Evolutionary conservation across 2,797 vertebrate genomes (phyloP), one percentile per base, ranked within the genome.

Genomic region (Neomorphus geoffroyi): DNA sequence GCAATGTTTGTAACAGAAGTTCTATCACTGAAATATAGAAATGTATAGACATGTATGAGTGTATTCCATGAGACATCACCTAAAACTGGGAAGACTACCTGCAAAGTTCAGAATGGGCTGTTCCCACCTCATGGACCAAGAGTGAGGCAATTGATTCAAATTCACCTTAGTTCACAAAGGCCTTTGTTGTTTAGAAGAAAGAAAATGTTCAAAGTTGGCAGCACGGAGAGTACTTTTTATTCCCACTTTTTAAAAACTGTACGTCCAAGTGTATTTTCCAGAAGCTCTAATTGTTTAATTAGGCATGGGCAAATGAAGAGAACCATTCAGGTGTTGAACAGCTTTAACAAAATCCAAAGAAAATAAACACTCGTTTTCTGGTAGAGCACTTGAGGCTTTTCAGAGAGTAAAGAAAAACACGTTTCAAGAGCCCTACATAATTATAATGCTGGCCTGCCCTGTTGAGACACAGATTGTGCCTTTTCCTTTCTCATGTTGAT

Each of bases 241-340:
- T 39, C 27, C 65, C 18, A 39, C 7, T 74, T 86, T 65, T 80
- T 9, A 48, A 78, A 81, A 86, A 7, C 8, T 39, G 6, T 33
- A 39, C 72, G 78, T 74, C 19, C 11, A 43, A 50, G 6, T 33
- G 14, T 32, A 24, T 46, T 82, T 96, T 80, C 33, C 54, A 80
- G 41, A 87, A 93, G 75, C 7, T 80, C 41, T 60, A 86, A 81
- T 10, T 69, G 50, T 85, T 91, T 93, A 86, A 89, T 92, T 73
- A 80, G 27, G 61, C n/a, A 69, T 69, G 50, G 78, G 45, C 53
- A 91, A 92, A 67, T 75, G 43, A 87, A 72, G 14, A 90, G 33
- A 91, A 83, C 24, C 35, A 69, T 74, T 72, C 9, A 1, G n/a
- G 35, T 74, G 62, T 23, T 78, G 43, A 91, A 78, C 8, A 80